These are phyloP conservation scores for Origma solitaria DNA, from an alignment of 2,113 vertebrate species.

Conservation along the genomic window DNA sequence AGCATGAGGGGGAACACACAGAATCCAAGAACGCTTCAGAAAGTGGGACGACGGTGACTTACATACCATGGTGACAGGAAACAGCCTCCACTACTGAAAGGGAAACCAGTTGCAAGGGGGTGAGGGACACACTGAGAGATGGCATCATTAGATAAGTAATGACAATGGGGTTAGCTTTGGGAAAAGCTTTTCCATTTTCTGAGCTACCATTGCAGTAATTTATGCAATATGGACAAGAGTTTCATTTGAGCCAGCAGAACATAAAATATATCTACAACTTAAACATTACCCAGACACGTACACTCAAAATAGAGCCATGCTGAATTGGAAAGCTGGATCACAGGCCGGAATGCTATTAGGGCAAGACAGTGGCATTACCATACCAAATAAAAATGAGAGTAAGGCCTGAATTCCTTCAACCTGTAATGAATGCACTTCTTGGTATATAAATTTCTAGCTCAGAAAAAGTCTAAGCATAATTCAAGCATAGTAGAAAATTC, in stretches of 20 bases:
- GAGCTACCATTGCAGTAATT: background rate
- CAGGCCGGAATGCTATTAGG: background rate
- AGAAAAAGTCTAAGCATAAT: background rate
- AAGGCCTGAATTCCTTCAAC: background rate
- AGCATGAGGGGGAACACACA: background rate
- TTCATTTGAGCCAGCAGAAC: background rate
- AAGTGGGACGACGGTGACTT: background rate
- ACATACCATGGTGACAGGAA: background rate
- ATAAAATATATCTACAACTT: background rate
- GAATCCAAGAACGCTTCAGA: background rate
- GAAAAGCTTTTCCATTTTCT: background rate
- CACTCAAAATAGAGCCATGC: background rate
- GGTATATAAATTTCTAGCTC: background rate
- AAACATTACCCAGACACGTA: background rate
- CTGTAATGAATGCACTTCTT: background rate
- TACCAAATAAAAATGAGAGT: background rate
- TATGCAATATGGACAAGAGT: background rate
- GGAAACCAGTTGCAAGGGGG: background rate
- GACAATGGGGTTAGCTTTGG: background rate
- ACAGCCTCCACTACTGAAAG: background rate
- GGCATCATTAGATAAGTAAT: background rate
- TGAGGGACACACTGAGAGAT: background rate
- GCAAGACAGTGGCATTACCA: background rate
- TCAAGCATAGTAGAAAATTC: background rate
- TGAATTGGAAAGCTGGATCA: background rate